Evolutionary conservation across 2,113 vertebrate genomes (phyloP), one percentile per base, ranked within the genome.

Genomic region (Mixornis gularis): DNA sequence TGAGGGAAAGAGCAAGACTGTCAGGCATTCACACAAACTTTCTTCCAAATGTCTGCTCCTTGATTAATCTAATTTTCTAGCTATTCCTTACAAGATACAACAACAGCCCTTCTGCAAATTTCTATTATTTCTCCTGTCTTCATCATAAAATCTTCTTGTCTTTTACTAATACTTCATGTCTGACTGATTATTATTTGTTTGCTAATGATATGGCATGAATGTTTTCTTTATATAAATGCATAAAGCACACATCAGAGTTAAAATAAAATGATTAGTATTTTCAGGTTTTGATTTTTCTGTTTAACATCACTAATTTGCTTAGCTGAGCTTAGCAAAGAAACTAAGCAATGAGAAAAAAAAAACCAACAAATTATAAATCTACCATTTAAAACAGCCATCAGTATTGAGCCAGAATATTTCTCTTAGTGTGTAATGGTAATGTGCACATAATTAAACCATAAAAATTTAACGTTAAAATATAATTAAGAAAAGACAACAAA

Each of bases 41-140:
- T 99, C 98, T 98, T 98, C 98, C 98, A 98, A 99, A 99, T 99
- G 99, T 99, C 99, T 99, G 98, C 97, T 98, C 97, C 97, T 98
- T 99, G 99, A 99, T 99, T 99, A 99, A 99, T 99, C 98, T 99
- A 98, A 99, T 99, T 99, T 99, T 98, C 98, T 98, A 99, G 98
- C 98, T 98, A 99, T 99, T 99, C 98, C 98, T 98, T 99, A 99
- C 98, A 99, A 99, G 98, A 98, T 98, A 98, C 97, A 99, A 98
- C 99, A 99, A 97, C 98, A 99, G 98, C 98, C 98, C 97, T 98
- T 97, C 97, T 98, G 98, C 98, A 99, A 98, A 98, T 99, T 99
- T 99, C 99, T 99, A 99, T 99, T 99, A 99, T 99, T 99, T 98
- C 97, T 98, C 98, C 98, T 99, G 99, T 99, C 99, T 98, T 98